These are phyloP conservation scores for Harpalus rubripes DNA, from an alignment of 2,888 invertebrate species.

Conservation along the genomic window DNA sequence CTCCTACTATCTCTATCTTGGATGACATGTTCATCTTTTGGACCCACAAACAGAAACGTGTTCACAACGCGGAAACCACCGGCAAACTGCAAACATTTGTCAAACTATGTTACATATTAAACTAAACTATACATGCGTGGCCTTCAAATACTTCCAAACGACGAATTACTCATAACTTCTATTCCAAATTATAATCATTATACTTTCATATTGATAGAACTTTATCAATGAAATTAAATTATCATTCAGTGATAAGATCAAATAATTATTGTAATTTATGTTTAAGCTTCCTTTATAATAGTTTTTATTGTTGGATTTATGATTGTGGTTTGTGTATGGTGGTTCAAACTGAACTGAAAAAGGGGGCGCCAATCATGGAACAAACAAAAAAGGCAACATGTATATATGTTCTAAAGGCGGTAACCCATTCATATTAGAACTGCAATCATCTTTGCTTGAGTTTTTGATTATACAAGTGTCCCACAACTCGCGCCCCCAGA, in stretches of 20 bases:
- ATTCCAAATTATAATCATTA: background rate
- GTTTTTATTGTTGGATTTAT: too few relatives aligned
- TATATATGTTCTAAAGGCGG: too few relatives aligned
- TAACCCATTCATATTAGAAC: too few relatives aligned
- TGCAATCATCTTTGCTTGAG: too few relatives aligned
- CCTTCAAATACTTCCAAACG: too few relatives aligned
- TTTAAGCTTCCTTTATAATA: background rate
- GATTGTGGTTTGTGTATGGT: too few relatives aligned
- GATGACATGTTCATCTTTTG: background rate
- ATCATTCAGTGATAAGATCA: background rate
- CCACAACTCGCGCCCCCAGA: too few relatives aligned
- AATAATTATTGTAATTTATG: background rate
- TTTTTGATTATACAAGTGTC: too few relatives aligned
- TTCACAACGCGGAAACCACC: background rate
- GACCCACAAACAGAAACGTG: background rate
- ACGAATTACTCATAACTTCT: too few relatives aligned
- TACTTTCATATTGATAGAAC: background rate
- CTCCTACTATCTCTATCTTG: background rate
- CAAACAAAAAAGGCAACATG: too few relatives aligned
- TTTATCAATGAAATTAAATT: background rate
- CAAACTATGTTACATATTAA: background rate
- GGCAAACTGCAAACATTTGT: constrained; percentile 14
- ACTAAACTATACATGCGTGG: background rate
- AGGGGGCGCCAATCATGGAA: too few relatives aligned
- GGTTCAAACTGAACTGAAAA: too few relatives aligned